Percentiles rank a stretch among this genome's conserved stretches.
Evolutionary conservation across 2,113 vertebrate genomes (phyloP).

Genomic region (Shinisaurus crocodilurus): DNA sequence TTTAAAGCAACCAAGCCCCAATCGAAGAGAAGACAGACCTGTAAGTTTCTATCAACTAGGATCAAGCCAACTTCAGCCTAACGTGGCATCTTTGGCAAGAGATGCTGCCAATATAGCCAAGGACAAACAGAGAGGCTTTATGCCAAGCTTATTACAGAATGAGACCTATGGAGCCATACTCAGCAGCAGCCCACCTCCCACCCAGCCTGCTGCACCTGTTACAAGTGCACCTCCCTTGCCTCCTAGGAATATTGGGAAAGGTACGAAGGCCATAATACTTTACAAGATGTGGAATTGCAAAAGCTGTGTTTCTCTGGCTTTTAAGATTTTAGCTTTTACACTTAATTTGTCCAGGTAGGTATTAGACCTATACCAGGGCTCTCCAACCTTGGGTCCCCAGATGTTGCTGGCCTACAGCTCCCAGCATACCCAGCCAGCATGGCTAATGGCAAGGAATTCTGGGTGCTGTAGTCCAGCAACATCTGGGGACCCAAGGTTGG

Average conservation of each 20-base stretch:
- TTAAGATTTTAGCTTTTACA: conserved; percentile 4
- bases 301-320: background rate
- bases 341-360: conserved; percentile 27
- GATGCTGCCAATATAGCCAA: conserved; percentile 83
- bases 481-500: too few species aligned
- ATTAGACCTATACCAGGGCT: too few species aligned
- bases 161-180: conserved; percentile 95
- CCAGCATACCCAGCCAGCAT: too few species aligned
- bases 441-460: too few species aligned
- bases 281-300: background rate
- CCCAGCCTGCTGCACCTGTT: conserved; percentile 66
- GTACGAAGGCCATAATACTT: conserved; percentile 60
- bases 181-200: conserved; percentile 77
- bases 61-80: conserved; percentile 83
- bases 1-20: conserved; percentile 90
- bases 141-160: conserved; percentile 93
- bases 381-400: too few species aligned
- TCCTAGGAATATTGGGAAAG: conserved; percentile 93
- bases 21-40: conserved; percentile 92
- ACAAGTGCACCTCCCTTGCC: conserved; percentile 90
- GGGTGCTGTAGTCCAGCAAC: too few species aligned
- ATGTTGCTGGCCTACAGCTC: too few species aligned
- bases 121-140: conserved; percentile 90
- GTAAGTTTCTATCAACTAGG: conserved; percentile 95
- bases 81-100: conserved; percentile 76